Percentiles rank a stretch among this genome's conserved stretches.
Evolutionary conservation across 2,113 vertebrate genomes (phyloP).

Genomic region (Phocoena sinus): DNA sequence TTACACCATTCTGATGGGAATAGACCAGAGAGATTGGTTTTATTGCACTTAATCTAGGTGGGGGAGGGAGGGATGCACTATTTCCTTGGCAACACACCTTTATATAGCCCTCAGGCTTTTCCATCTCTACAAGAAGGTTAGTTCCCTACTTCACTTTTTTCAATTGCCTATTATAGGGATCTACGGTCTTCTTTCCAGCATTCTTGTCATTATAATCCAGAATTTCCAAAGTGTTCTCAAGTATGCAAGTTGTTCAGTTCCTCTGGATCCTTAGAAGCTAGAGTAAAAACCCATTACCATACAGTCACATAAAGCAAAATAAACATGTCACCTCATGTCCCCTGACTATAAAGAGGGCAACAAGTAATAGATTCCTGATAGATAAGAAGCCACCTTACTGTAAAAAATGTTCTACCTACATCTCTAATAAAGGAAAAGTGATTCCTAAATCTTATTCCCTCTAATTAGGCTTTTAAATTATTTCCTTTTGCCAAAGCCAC

Average conservation of each 20-base stretch:
- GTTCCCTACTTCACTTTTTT: not conserved
- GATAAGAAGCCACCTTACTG: not conserved
- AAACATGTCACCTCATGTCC: not conserved
- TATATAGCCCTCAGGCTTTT: not conserved
- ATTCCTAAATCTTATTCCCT: not conserved
- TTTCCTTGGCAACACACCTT: not conserved
- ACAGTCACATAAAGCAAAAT: not conserved
- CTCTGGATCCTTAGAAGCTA: not conserved
- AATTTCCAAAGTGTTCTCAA: not conserved
- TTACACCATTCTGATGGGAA: not conserved
- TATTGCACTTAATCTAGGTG: not conserved
- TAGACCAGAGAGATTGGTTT: not conserved
- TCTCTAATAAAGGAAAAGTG: not conserved
- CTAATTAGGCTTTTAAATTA: not conserved
- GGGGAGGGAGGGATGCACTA: not conserved
- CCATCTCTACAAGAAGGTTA: not conserved
- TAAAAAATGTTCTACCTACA: not conserved
- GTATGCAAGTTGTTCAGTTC: not conserved
- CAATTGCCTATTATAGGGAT: not conserved
- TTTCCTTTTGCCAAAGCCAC: not conserved
- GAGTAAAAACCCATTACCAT: not conserved
- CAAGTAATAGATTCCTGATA: not conserved
- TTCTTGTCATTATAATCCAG: not conserved
- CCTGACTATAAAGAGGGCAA: not conserved
- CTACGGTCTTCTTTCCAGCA: not conserved